Evolutionary conservation across 2,113 vertebrate genomes (phyloP).

Genomic region (Argyrosomus japonicus): DNA sequence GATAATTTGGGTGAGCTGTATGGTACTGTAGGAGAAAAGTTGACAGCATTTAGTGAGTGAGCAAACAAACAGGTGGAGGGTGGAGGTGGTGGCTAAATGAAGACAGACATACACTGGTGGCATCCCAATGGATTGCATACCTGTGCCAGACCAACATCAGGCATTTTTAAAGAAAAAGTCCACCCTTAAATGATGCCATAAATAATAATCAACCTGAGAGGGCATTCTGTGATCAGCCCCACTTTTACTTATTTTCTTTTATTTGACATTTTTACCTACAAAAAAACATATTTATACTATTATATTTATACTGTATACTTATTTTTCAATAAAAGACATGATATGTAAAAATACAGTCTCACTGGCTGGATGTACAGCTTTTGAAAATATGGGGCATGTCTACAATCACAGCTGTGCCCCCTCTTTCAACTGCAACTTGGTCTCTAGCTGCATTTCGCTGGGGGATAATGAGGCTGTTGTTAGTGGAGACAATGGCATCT

Average conservation of each 20-base stretch:
- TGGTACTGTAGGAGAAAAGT: not conserved
- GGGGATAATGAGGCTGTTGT: constrained; percentile 14
- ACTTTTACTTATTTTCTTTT: too few species aligned
- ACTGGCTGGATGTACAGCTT: not conserved
- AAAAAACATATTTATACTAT: too few species aligned
- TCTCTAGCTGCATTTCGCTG: constrained; percentile 17
- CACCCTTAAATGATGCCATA: constrained; percentile 13
- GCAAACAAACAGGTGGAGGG: constrained; percentile 45
- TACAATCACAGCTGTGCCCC: constrained; percentile 8
- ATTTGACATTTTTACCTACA: too few species aligned
- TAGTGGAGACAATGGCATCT: not conserved
- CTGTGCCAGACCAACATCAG: not conserved
- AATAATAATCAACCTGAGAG: not conserved
- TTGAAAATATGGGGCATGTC: constrained; percentile 12
- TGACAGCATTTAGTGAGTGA: not conserved
- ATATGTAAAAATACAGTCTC: not conserved
- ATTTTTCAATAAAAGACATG: too few species aligned
- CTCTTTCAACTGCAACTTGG: not conserved
- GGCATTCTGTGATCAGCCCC: too few species aligned
- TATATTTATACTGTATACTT: too few species aligned
- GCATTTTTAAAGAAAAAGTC: constrained; percentile 17
- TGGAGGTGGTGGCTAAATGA: constrained; percentile 42
- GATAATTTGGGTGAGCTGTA: not conserved
- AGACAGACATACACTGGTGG: constrained; percentile 36
- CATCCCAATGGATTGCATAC: constrained; percentile 21